Evolutionary conservation across 2,888 invertebrate species (phyloP).

Genomic region (Sesia apiformis): DNA sequence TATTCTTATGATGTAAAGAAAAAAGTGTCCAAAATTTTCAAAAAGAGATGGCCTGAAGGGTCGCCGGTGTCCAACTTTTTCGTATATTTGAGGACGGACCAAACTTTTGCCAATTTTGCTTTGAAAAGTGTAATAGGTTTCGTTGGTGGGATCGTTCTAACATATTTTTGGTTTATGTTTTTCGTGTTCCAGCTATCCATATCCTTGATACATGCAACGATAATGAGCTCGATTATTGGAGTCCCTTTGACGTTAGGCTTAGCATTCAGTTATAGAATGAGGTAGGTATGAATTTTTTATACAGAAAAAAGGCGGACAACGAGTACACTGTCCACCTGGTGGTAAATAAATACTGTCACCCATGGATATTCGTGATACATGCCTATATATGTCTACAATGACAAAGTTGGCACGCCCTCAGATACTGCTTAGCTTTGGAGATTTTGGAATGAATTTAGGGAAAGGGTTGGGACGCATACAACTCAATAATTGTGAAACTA

Average conservation of each 20-base stretch:
- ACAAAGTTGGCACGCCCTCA: no score
- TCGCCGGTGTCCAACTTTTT: slow-evolving; percentile 38
- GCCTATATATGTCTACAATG: no score
- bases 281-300: slow-evolving; percentile 21
- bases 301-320: no score
- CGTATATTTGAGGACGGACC: slow-evolving; percentile 57
- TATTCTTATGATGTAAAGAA: slow-evolving; percentile 43
- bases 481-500: no score
- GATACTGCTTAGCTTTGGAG: no score
- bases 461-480: no score
- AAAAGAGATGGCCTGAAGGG: slow-evolving; percentile 47
- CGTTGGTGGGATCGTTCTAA: slow-evolving; percentile 76
- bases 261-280: slow-evolving; percentile 75
- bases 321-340: no score
- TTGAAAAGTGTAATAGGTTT: slow-evolving; percentile 79
- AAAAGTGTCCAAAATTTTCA: slow-evolving; percentile 45
- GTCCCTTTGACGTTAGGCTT: slow-evolving; percentile 78
- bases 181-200: slow-evolving; percentile 79
- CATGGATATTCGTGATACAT: no score
- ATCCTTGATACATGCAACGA: slow-evolving; percentile 73
- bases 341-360: no score
- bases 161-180: slow-evolving; percentile 79
- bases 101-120: slow-evolving; percentile 69
- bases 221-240: slow-evolving; percentile 77
- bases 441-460: no score